Evolutionary conservation across 1,140 invertebrate species (phyloP).

Genomic region (Popillia japonica): DNA sequence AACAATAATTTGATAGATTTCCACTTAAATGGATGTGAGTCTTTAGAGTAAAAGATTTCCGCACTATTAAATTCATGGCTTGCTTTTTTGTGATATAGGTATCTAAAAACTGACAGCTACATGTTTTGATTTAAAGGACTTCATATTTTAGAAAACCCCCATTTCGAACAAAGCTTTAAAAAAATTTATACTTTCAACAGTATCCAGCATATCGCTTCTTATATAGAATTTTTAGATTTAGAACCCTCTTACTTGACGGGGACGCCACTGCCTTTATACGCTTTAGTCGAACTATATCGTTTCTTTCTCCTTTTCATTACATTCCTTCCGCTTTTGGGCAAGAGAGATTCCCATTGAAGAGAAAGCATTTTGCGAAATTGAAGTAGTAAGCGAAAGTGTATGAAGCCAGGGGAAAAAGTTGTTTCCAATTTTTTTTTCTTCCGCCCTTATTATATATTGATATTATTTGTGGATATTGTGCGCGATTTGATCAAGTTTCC

Average conservation of each 20-base stretch:
- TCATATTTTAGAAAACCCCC: too few species aligned
- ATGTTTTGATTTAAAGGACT: too few species aligned
- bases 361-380: slow-evolving; percentile 16
- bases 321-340: slow-evolving; percentile 14
- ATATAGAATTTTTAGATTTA: background rate
- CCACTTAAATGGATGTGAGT: too few species aligned
- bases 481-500: slow-evolving; percentile 26
- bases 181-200: too few species aligned
- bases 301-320: slow-evolving; percentile 16
- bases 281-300: background rate
- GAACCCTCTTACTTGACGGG: background rate
- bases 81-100: too few species aligned
- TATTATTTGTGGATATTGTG: slow-evolving; percentile 35
- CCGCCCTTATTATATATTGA: slow-evolving; percentile 29
- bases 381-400: slow-evolving; percentile 3
- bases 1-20: too few species aligned
- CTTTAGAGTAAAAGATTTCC: too few species aligned
- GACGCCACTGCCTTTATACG: background rate
- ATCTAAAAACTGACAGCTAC: too few species aligned
- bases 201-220: background rate
- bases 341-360: background rate
- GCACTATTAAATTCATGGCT: too few species aligned
- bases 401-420: background rate
- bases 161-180: too few species aligned
- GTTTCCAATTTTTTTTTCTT: background rate